Evolutionary conservation across 2,797 vertebrate species (phyloP), one percentile per base, ranked within the genome.

Genomic region (Pseudomugil tenellus): DNA sequence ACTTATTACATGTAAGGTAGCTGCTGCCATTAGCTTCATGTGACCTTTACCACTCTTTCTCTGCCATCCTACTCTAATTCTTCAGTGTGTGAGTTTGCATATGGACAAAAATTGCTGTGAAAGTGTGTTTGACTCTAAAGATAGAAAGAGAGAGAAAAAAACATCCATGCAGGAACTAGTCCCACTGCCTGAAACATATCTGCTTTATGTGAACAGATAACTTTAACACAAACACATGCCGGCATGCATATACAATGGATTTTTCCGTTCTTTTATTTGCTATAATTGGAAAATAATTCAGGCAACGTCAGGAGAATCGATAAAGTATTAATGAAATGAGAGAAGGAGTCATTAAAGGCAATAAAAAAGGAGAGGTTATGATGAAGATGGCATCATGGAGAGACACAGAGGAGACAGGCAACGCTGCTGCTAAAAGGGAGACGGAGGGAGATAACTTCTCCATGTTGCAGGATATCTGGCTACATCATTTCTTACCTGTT

Each of bases 261-360:
- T 91, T 87, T 84, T 78, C 68, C 84, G 88, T 87, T 90, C 77
- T 89, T 90, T 93, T 91, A 93, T 94, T 91, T 87, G 81, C 88
- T 78, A 81, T 94, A 94, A 94, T 94, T 94, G 92, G 90, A 92
- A 93, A 93, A 93, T 94, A 94, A 95, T 94, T 94, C 92, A 93
- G 86, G 85, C 84, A 73, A 91, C 79, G 84, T 92, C 92, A 91
- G 77, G 86, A 60, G 85, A 94, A 94, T 94, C 92, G 89, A 94
- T 95, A 93, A 93, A 93, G 92, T 93, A 95, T 94, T 93, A 94
- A 95, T 94, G 91, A 93, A 94, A 92, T 92, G 86, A 91, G 89
- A 91, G 89, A 90, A 89, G 79, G 89, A 93, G 93, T 94, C 93
- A 93, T 94, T 94, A 94, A 93, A 93, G 87, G 92, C 92, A 93